A percentile compares a stretch with the other conserved stretches of the same genome.
These are phyloP conservation scores for Laterallus jamaicensis DNA, from an alignment of 2,113 vertebrate genomes.

Conservation along the genomic window DNA sequence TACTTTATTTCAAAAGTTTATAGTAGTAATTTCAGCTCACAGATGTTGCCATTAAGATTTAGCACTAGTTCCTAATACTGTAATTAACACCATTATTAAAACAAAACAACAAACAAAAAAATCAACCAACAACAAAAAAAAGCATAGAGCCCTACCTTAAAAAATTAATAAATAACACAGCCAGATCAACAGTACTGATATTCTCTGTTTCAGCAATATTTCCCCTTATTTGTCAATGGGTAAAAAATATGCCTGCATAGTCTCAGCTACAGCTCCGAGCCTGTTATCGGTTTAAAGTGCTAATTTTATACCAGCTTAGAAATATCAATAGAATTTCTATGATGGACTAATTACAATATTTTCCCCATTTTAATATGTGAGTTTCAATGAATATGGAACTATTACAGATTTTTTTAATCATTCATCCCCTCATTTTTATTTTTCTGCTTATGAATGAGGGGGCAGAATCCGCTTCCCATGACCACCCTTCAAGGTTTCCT, in stretches of 20 bases:
- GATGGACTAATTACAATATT: not conserved
- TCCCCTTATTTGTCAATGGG: not conserved
- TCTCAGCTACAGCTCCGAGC: not conserved
- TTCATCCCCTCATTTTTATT: not conserved
- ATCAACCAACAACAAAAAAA: not conserved
- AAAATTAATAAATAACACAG: not conserved
- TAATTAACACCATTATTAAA: not conserved
- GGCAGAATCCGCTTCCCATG: not conserved
- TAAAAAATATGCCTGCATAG: not conserved
- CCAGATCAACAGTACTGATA: not conserved
- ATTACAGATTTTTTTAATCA: not conserved
- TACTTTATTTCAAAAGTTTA: constrained; percentile 7
- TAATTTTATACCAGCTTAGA: not conserved
- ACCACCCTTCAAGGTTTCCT: not conserved
- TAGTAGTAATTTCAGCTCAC: not conserved
- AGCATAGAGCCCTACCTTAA: not conserved
- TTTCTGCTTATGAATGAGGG: not conserved
- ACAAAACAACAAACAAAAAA: not conserved
- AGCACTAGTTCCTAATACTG: not conserved
- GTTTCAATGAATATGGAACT: not conserved
- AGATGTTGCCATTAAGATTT: constrained; percentile 23
- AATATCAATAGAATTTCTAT: not conserved
- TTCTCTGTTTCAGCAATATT: not conserved
- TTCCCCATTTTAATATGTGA: not conserved
- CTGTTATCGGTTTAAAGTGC: not conserved